A percentile compares a stretch with the other conserved stretches of the same genome.
These are phyloP conservation scores for Phainopepla nitens DNA, from an alignment of 2,113 vertebrate genomes.

Conservation along the genomic window DNA sequence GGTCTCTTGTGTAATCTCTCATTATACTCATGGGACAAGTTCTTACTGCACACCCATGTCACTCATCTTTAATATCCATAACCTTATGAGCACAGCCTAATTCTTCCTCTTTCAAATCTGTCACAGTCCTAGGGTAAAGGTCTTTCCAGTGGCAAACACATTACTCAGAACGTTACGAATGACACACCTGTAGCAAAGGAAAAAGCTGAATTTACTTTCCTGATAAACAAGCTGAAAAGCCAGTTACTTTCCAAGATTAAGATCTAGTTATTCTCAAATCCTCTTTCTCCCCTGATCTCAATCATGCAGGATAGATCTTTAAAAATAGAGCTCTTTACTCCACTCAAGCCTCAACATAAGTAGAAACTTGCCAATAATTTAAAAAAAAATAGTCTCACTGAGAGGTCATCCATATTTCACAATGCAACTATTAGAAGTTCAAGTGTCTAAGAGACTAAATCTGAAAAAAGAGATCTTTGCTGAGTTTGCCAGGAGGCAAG, in stretches of 20 bases:
- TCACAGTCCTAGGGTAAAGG: constrained; percentile 1
- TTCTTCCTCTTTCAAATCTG: neutral
- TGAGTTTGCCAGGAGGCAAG: neutral
- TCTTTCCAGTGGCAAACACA: constrained; percentile 10
- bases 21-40: neutral
- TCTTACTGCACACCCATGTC: neutral
- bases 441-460: neutral
- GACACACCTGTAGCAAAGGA: constrained; percentile 19
- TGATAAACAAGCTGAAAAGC: constrained; percentile 19
- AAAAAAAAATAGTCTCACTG: neutral
- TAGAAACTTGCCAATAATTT: neutral
- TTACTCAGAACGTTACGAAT: neutral
- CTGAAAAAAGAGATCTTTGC: neutral
- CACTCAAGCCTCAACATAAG: neutral
- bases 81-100: neutral
- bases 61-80: neutral
- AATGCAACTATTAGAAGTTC: neutral
- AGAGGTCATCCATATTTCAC: neutral
- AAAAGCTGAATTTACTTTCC: neutral
- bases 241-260: neutral
- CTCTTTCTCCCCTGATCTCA: neutral
- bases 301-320: neutral
- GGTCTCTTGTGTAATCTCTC: neutral
- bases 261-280: neutral
- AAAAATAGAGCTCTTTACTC: neutral